These are phyloP conservation scores for Drosophila acutilabella DNA, from an alignment of 2,888 invertebrate genomes.

Conservation along the genomic window DNA sequence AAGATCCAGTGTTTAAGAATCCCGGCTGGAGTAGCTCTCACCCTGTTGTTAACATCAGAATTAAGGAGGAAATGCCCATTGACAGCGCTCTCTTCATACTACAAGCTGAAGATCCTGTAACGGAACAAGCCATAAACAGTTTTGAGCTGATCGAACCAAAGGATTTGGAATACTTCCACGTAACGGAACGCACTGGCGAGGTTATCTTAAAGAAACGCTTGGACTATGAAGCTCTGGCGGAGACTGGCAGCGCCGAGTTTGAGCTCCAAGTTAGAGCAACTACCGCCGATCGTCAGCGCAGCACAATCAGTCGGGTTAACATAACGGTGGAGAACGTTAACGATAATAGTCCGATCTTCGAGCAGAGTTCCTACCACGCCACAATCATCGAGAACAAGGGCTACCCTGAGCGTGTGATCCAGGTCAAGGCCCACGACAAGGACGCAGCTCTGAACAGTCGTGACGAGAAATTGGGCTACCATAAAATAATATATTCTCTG, in stretches of 20 bases:
- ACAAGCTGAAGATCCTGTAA: slow-evolving; percentile 90
- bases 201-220: slow-evolving; percentile 90
- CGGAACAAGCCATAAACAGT: slow-evolving; percentile 87
- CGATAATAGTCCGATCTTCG: slow-evolving; percentile 91
- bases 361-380: slow-evolving; percentile 89
- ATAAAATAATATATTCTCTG: slow-evolving; percentile 89
- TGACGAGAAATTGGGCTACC: slow-evolving; percentile 88
- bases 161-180: slow-evolving; percentile 86
- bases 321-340: slow-evolving; percentile 91
- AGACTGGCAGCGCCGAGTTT: slow-evolving; percentile 81
- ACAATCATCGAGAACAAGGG: slow-evolving; percentile 90
- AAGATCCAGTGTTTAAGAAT: slow-evolving; percentile 91
- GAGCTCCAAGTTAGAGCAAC: slow-evolving; percentile 87
- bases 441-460: slow-evolving; percentile 88
- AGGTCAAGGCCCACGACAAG: slow-evolving; percentile 90
- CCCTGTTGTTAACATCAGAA: slow-evolving; percentile 88
- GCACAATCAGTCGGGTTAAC: slow-evolving; percentile 89
- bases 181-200: slow-evolving; percentile 90
- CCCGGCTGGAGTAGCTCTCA: slow-evolving; percentile 90
- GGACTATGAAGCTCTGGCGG: slow-evolving; percentile 90
- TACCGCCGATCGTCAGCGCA: slow-evolving; percentile 84
- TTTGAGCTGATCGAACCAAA: slow-evolving; percentile 87
- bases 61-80: slow-evolving; percentile 92
- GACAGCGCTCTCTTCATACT: slow-evolving; percentile 90
- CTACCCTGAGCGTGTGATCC: slow-evolving; percentile 88